A percentile compares a stretch with the other conserved stretches of the same genome.
These are phyloP conservation scores for Chloromyia formosa DNA, from an alignment of 2,888 invertebrate genomes.

Conservation along the genomic window DNA sequence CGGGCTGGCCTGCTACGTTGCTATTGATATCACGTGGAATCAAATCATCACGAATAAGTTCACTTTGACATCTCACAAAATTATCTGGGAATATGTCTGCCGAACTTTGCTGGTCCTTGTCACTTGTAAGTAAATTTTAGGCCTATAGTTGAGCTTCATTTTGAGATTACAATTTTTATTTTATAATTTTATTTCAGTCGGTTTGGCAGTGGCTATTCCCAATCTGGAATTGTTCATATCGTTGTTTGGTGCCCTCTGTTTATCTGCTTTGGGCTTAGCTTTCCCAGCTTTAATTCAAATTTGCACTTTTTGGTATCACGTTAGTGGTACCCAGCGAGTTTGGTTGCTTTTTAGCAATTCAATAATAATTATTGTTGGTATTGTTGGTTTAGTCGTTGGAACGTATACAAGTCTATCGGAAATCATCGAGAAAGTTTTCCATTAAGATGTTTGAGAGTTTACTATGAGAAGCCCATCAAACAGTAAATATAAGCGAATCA, in stretches of 20 bases:
- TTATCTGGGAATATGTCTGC: conserved; percentile 80
- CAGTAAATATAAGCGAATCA: conserved; percentile 9
- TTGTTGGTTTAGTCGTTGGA: conserved; percentile 74
- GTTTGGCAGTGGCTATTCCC: conserved; percentile 85
- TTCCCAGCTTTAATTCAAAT: conserved; percentile 90
- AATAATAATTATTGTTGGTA: conserved; percentile 72
- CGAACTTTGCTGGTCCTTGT: conserved; percentile 79
- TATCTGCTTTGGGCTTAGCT: conserved; percentile 87
- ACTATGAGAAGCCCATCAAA: not conserved
- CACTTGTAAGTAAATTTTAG: conserved; percentile 80
- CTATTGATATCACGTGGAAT: conserved; percentile 92
- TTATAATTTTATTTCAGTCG: conserved; percentile 69
- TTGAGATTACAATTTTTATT: conserved; percentile 11
- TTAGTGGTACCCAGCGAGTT: conserved; percentile 66
- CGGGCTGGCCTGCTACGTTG: conserved; percentile 94
- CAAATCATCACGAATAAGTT: conserved; percentile 72
- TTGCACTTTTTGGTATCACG: conserved; percentile 80
- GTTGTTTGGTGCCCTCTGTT: conserved; percentile 86
- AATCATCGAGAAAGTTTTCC: conserved; percentile 66
- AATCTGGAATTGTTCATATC: conserved; percentile 83
- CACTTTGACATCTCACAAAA: conserved; percentile 69
- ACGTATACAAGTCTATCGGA: conserved; percentile 74
- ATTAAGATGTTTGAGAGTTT: not conserved
- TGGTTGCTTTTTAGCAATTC: conserved; percentile 71
- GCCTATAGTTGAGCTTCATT: too few species aligned